These are phyloP conservation scores for Dugesia japonica DNA, from an alignment of 2,888 invertebrate genomes.

Conservation along the genomic window DNA sequence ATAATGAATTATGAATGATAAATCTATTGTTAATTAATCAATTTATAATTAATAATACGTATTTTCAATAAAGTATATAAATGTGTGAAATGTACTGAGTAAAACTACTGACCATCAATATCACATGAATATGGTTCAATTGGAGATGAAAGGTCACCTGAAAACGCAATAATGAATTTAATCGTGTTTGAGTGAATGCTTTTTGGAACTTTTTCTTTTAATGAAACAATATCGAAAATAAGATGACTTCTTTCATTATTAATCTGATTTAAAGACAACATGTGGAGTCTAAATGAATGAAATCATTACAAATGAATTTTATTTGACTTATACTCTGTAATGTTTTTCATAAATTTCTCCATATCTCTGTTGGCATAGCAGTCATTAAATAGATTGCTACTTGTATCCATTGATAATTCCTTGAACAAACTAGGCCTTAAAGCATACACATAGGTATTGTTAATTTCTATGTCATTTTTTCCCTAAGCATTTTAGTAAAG, in stretches of 20 bases:
- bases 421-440: constrained; percentile 12
- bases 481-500: too few species aligned
- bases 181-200: too few species aligned
- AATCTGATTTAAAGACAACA: background rate
- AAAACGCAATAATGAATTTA: too few species aligned
- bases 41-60: too few species aligned
- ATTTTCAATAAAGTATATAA: too few species aligned
- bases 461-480: background rate
- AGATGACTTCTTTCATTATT: background rate
- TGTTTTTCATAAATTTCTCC: background rate
- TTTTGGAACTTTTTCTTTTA: too few species aligned
- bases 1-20: too few species aligned
- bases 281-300: background rate
- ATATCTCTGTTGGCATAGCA: background rate
- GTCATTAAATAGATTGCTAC: background rate
- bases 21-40: too few species aligned
- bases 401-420: background rate
- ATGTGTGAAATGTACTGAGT: too few species aligned
- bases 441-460: background rate
- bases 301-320: background rate
- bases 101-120: too few species aligned
- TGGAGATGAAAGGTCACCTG: too few species aligned
- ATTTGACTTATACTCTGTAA: background rate
- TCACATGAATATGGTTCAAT: too few species aligned
- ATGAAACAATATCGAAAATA: background rate